phyloP scores from a whole-genome alignment of 1,140 invertebrate genomes.

The Pogonognathellus flavescens region DNA sequence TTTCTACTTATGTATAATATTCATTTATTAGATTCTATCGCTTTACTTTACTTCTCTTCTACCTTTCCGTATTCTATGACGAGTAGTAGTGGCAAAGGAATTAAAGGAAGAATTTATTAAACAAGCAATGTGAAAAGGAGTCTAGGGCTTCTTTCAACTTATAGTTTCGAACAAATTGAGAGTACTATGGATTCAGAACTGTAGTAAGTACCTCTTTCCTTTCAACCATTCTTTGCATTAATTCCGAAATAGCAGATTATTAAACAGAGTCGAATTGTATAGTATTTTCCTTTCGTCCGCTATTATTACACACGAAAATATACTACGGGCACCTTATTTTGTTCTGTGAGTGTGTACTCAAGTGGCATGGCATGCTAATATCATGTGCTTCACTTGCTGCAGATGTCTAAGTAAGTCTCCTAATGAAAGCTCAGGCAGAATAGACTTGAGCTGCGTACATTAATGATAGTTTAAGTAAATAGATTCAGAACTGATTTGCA shows the following conservation, averaged over 20 bases:
- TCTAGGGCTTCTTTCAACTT: background rate
- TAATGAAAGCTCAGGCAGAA: conserved; percentile 17
- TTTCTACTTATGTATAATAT: too few relatives aligned
- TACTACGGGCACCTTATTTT: background rate
- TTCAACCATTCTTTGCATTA: background rate
- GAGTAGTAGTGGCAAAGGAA: too few relatives aligned
- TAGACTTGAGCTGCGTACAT: conserved; percentile 27
- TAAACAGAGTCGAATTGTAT: background rate
- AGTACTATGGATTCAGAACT: background rate
- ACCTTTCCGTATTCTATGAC: background rate
- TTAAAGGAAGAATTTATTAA: background rate
- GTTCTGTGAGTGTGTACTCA: background rate
- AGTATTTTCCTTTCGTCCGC: background rate
- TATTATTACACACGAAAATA: background rate
- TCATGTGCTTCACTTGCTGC: conserved; percentile 32
- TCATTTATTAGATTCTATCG: background rate
- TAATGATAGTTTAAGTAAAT: conserved; percentile 49
- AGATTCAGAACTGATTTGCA: conserved; percentile 35
- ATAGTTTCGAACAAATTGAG: conserved; percentile 11
- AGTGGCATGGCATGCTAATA: conserved; percentile 17
- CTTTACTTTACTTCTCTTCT: background rate
- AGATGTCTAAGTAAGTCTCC: conserved; percentile 8
- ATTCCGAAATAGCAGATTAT: background rate
- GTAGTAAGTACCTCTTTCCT: background rate
- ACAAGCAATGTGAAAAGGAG: background rate